Evolutionary conservation across 2,888 invertebrate genomes (phyloP).

Genomic region (Drosophila nigricruria): DNA sequence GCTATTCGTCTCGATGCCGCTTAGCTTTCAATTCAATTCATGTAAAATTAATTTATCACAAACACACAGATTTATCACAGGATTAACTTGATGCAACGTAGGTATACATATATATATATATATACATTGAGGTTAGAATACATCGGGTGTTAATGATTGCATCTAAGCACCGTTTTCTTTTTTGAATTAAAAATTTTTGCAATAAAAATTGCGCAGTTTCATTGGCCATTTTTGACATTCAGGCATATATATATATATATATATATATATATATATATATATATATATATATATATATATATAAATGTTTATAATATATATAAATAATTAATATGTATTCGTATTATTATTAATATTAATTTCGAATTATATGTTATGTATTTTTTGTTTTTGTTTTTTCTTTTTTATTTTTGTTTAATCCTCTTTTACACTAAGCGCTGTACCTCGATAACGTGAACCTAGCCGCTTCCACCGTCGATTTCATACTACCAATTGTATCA

Average conservation of each 20-base stretch:
- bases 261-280: neutral
- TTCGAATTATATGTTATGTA: constrained; percentile 1
- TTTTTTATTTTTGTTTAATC: neutral
- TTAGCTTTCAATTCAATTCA: neutral
- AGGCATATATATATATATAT: neutral
- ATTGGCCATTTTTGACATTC: neutral
- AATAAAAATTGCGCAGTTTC: neutral
- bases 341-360: neutral
- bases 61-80: constrained; percentile 4
- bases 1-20: neutral
- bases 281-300: neutral
- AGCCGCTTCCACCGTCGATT: constrained; percentile 66
- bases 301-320: neutral
- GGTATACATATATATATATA: neutral
- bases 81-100: neutral
- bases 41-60: neutral
- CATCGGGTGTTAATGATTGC: neutral
- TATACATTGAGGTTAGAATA: neutral
- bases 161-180: neutral
- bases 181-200: neutral
- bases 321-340: neutral
- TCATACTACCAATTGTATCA: constrained; percentile 62
- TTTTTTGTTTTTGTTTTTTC: neutral
- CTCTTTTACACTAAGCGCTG: constrained; percentile 37
- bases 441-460: constrained; percentile 66